Evolutionary conservation across 2,113 vertebrate genomes (phyloP).

Genomic region (Apteryx mantelli): DNA sequence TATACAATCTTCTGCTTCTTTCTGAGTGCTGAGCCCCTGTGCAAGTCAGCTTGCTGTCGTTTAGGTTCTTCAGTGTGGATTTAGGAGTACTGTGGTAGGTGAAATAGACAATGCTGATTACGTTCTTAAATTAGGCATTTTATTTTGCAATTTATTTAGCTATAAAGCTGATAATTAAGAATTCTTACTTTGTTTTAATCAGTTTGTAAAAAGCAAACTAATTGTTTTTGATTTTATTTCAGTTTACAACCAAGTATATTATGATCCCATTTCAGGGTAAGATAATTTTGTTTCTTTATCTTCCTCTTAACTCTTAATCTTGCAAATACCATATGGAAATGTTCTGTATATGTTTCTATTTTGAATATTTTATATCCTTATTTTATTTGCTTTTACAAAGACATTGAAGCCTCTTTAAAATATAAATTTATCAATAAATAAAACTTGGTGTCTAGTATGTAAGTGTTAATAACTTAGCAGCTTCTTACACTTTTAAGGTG

Average conservation of each 20-base stretch:
- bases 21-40: not conserved
- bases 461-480: not conserved
- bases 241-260: conserved; percentile 82
- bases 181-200: not conserved
- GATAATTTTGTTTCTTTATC: not conserved
- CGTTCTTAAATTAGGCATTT: not conserved
- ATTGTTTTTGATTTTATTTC: conserved; percentile 59
- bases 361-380: not conserved
- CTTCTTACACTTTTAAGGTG: not conserved
- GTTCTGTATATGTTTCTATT: not conserved
- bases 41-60: not conserved
- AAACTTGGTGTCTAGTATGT: not conserved
- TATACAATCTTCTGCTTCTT: not conserved
- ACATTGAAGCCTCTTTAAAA: not conserved
- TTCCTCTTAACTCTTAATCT: not conserved
- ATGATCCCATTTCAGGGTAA: conserved; percentile 90
- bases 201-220: not conserved
- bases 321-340: not conserved
- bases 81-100: not conserved
- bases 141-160: not conserved
- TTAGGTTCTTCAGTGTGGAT: not conserved
- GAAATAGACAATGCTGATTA: not conserved
- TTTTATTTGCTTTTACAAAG: not conserved
- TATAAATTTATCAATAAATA: not conserved
- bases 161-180: not conserved